Evolutionary conservation across 2,888 invertebrate species (phyloP).

Genomic region (Hyles lineata): DNA sequence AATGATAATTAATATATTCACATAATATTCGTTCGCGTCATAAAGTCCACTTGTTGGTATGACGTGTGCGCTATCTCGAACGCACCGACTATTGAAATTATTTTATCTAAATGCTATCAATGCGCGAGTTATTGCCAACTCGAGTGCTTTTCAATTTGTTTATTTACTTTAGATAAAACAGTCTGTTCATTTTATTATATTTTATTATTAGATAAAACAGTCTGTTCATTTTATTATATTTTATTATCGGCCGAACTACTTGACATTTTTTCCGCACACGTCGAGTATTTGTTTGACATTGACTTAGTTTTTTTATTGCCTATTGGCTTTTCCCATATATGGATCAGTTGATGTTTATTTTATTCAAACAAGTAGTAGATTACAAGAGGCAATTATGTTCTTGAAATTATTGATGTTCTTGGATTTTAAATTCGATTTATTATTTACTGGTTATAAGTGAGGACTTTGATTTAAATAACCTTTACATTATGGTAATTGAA

Average conservation of each 20-base stretch:
- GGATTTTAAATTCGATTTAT: background rate
- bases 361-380: background rate
- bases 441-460: background rate
- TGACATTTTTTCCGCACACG: slow-evolving; percentile 15
- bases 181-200: slow-evolving; percentile 17
- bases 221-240: slow-evolving; percentile 17
- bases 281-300: slow-evolving; percentile 12
- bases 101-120: slow-evolving; percentile 27
- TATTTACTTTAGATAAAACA: slow-evolving; percentile 34
- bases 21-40: background rate
- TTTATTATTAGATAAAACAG: slow-evolving; percentile 30
- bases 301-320: slow-evolving; percentile 10
- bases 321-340: background rate
- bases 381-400: background rate
- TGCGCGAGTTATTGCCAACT: slow-evolving; percentile 31
- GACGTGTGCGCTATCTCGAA: slow-evolving; percentile 9
- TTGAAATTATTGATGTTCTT: background rate
- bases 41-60: background rate
- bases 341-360: background rate
- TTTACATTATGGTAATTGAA: too few relatives aligned
- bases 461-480: background rate
- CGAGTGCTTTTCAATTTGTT: slow-evolving; percentile 31
- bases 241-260: slow-evolving; percentile 3
- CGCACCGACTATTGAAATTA: slow-evolving; percentile 23
- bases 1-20: too few relatives aligned